Evolutionary conservation across 2,888 invertebrate species (phyloP).

Genomic region (Eupithecia dodoneata): DNA sequence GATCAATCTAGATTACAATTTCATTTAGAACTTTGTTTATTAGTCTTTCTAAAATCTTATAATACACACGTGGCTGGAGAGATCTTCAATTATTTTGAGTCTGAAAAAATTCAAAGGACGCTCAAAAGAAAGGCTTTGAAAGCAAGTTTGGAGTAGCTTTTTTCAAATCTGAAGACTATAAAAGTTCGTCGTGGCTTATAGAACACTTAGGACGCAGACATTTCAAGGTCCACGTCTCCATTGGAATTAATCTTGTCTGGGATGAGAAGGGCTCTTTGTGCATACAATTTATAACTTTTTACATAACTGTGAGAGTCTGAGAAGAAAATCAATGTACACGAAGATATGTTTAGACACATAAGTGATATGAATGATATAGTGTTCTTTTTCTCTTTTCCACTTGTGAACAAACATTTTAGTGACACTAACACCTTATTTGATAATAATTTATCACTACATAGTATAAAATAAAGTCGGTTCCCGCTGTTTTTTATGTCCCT

Average conservation of each 20-base stretch:
- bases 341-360: not conserved
- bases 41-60: not conserved
- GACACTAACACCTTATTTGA: too few relatives aligned
- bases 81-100: not conserved
- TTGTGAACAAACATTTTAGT: too few relatives aligned
- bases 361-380: too few relatives aligned
- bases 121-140: conserved; percentile 5
- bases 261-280: not conserved
- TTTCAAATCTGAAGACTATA: conserved; percentile 13
- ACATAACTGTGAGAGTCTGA: conserved; percentile 5
- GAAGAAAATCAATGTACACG: not conserved
- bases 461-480: too few relatives aligned
- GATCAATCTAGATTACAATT: not conserved
- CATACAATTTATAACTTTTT: conserved; percentile 1
- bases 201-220: conserved; percentile 14
- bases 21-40: not conserved
- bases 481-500: too few relatives aligned
- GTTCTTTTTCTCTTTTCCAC: too few relatives aligned
- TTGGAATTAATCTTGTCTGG: conserved; percentile 38
- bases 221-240: conserved; percentile 14
- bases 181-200: conserved; percentile 4
- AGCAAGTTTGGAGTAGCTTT: not conserved
- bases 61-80: not conserved
- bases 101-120: not conserved
- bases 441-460: too few relatives aligned